These are phyloP conservation scores for Drosophila sechellia DNA, from an alignment of 1,140 invertebrate genomes.

Conservation along the genomic window DNA sequence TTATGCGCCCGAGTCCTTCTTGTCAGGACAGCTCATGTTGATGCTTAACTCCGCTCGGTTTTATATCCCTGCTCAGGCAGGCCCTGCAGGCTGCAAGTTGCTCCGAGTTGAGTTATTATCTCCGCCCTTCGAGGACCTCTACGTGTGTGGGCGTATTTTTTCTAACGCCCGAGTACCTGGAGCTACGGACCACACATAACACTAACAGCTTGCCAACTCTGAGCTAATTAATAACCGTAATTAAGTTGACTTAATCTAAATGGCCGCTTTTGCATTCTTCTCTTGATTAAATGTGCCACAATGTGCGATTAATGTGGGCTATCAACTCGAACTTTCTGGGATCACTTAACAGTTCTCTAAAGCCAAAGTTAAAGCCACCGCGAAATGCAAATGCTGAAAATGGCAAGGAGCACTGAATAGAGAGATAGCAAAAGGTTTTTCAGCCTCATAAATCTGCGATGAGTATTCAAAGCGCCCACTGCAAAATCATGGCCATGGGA, in stretches of 20 bases:
- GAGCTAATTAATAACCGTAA: conserved; percentile 51
- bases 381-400: conserved; percentile 26
- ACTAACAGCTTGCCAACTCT: conserved; percentile 36
- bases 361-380: conserved; percentile 20
- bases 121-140: not conserved
- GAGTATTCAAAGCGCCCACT: conserved; percentile 32
- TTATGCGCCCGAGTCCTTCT: conserved; percentile 59
- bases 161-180: conserved; percentile 14
- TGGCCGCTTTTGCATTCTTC: conserved; percentile 24
- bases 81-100: conserved; percentile 41
- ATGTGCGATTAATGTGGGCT: conserved; percentile 31
- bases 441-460: conserved; percentile 23
- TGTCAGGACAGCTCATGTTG: conserved; percentile 37
- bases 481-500: conserved; percentile 10
- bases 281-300: conserved; percentile 12
- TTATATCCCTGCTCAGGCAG: conserved; percentile 17
- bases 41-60: conserved; percentile 22
- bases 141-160: conserved; percentile 1
- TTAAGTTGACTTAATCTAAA: conserved; percentile 45
- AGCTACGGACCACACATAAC: conserved; percentile 8
- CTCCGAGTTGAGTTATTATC: conserved; percentile 45
- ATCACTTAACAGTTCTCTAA: conserved; percentile 32
- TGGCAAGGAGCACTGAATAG: not conserved
- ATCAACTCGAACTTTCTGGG: conserved; percentile 1
- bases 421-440: not conserved